Percentiles rank a stretch among this genome's conserved stretches.
Evolutionary conservation across 2,888 invertebrate genomes (phyloP).

Genomic region (Eugnorisma glareosa): DNA sequence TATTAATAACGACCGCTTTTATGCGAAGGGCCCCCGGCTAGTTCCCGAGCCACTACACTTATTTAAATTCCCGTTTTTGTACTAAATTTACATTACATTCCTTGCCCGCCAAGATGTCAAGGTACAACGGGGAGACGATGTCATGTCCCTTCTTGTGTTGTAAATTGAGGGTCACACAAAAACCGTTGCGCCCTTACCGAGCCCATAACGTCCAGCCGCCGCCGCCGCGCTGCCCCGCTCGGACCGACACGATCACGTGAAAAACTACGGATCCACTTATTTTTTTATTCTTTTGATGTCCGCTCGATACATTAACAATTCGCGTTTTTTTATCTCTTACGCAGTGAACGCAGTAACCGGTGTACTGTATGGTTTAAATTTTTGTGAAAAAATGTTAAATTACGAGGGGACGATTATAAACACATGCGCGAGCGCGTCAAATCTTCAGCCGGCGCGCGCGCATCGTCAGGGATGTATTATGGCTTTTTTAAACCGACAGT

Average conservation of each 20-base stretch:
- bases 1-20: slow-evolving; percentile 86
- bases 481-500: slow-evolving; percentile 88
- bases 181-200: slow-evolving; percentile 88
- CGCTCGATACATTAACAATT: slow-evolving; percentile 85
- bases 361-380: slow-evolving; percentile 85
- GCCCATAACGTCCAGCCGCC: slow-evolving; percentile 89
- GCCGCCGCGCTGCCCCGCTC: slow-evolving; percentile 78
- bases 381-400: slow-evolving; percentile 86
- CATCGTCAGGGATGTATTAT: slow-evolving; percentile 84
- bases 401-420: slow-evolving; percentile 89
- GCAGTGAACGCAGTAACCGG: slow-evolving; percentile 82
- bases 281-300: slow-evolving; percentile 84
- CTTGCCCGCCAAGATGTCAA: slow-evolving; percentile 85
- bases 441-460: slow-evolving; percentile 90
- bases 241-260: slow-evolving; percentile 82
- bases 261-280: slow-evolving; percentile 80
- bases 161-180: slow-evolving; percentile 90
- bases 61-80: slow-evolving; percentile 90
- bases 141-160: slow-evolving; percentile 87
- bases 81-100: slow-evolving; percentile 89
- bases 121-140: slow-evolving; percentile 81
- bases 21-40: slow-evolving; percentile 82
- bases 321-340: slow-evolving; percentile 75
- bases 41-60: slow-evolving; percentile 83
- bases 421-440: slow-evolving; percentile 91